Conservation (phyloP, 2,797 vertebrate genomes). For the Peromyscus nudipes region DNA sequence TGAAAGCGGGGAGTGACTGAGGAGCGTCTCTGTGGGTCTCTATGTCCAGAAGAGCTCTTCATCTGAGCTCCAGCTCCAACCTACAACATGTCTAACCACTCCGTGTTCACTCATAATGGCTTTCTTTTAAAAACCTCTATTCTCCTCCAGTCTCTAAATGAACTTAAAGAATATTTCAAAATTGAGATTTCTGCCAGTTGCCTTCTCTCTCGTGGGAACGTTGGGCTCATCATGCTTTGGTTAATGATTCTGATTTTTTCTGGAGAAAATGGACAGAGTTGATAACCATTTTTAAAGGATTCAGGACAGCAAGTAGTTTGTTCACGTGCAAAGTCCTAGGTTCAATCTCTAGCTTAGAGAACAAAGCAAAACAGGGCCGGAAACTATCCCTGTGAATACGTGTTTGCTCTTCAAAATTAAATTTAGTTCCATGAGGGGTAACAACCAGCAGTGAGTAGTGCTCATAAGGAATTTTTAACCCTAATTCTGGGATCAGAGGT, state of each 20-base stretch:
- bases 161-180: not conserved
- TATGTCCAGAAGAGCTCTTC: not conserved
- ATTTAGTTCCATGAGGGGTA: not conserved
- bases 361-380: not conserved
- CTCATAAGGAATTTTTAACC: not conserved
- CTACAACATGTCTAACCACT: not conserved
- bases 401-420: slow-evolving; percentile 32
- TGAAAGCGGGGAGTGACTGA: not conserved
- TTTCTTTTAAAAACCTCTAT: slow-evolving; percentile 9
- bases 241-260: not conserved
- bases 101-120: not conserved
- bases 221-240: not conserved
- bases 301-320: not conserved
- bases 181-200: slow-evolving; percentile 25
- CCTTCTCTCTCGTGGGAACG: not conserved
- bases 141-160: not conserved
- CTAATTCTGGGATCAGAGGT: not conserved
- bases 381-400: not conserved
- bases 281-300: not conserved
- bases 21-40: not conserved
- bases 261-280: not conserved
- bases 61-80: not conserved
- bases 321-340: not conserved
- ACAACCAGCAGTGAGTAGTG: not conserved
- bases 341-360: not conserved